Evolutionary conservation across 37 sponge, comb jelly and placozoan species (phyloP).

Genomic region (Mnemiopsis leidyi): DNA sequence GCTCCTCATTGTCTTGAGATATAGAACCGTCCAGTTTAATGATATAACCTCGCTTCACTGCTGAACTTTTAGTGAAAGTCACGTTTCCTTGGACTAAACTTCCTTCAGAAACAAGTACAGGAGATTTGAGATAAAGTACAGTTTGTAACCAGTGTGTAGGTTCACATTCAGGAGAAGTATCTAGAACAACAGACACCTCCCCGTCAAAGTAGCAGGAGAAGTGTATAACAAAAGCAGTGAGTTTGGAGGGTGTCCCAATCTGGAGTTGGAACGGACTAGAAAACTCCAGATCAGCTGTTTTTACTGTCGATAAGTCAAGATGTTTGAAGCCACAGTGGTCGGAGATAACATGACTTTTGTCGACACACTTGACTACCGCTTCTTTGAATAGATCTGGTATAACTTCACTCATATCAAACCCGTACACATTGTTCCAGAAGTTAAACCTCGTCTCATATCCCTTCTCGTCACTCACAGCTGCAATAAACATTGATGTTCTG

Average conservation of each 20-base stretch:
- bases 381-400: neutral
- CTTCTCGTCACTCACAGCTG: neutral
- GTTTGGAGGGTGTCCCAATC: neutral
- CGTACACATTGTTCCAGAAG: slow-evolving; percentile 51
- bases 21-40: neutral
- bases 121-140: neutral
- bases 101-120: neutral
- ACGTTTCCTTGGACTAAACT: neutral
- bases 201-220: slow-evolving; percentile 57
- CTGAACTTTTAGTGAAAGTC: neutral
- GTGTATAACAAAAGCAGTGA: neutral
- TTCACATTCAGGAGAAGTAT: neutral
- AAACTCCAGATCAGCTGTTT: slow-evolving; percentile 27
- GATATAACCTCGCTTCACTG: slow-evolving; percentile 30
- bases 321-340: slow-evolving; percentile 37
- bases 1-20: neutral
- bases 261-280: neutral
- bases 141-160: slow-evolving; percentile 51
- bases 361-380: neutral
- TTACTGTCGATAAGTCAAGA: slow-evolving; percentile 25
- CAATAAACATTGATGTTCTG: slow-evolving; percentile 7
- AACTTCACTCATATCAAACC: slow-evolving; percentile 22
- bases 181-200: neutral
- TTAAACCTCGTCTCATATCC: neutral
- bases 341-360: neutral